These are phyloP conservation scores for Hyles lineata DNA, from an alignment of 2,888 invertebrate species.

Conservation along the genomic window DNA sequence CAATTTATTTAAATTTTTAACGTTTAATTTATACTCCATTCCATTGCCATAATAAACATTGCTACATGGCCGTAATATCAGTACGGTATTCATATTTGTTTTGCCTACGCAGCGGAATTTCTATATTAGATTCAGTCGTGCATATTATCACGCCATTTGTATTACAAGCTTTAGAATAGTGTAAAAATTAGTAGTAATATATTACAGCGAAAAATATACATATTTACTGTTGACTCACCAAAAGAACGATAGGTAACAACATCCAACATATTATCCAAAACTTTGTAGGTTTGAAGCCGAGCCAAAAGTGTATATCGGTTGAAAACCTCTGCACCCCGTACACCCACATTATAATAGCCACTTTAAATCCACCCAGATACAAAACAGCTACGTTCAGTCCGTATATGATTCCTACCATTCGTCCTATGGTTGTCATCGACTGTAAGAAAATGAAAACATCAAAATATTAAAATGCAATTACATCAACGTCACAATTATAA, in stretches of 20 bases:
- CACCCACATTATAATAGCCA: slow-evolving; percentile 68
- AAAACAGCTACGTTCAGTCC: slow-evolving; percentile 54
- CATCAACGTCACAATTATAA: neutral
- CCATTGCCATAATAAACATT: neutral
- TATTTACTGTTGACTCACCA: slow-evolving; percentile 50
- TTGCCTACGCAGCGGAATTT: neutral
- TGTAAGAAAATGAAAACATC: slow-evolving; percentile 38
- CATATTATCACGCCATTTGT: neutral
- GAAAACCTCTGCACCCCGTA: slow-evolving; percentile 67
- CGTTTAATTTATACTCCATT: neutral
- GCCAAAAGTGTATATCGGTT: slow-evolving; percentile 71
- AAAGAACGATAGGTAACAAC: slow-evolving; percentile 56
- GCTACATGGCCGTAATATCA: neutral
- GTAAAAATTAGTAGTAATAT: no score
- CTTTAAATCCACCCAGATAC: slow-evolving; percentile 63
- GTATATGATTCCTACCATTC: slow-evolving; percentile 41
- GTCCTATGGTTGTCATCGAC: slow-evolving; percentile 41
- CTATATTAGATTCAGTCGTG: neutral
- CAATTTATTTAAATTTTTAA: neutral
- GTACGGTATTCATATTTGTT: neutral
- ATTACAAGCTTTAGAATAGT: no score
- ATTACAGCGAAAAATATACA: no score
- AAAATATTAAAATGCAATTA: neutral
- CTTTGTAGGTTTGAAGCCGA: slow-evolving; percentile 69
- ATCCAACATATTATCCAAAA: slow-evolving; percentile 67